These are phyloP conservation scores for Agrilus cyanescens DNA, from an alignment of 2,888 invertebrate genomes.

Conservation along the genomic window DNA sequence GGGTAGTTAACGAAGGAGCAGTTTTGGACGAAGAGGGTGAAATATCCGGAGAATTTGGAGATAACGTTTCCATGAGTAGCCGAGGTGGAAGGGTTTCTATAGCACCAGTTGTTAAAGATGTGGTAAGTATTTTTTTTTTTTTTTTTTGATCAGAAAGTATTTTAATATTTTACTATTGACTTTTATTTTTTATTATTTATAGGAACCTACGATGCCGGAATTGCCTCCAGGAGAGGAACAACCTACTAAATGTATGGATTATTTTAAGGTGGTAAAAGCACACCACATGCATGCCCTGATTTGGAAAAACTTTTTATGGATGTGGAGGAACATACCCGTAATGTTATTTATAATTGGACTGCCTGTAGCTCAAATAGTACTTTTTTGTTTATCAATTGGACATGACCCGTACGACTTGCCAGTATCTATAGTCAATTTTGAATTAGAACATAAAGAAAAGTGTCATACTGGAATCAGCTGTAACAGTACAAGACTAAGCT, in stretches of 20 bases:
- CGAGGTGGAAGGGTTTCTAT: conserved; percentile 37
- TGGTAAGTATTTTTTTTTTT: background rate
- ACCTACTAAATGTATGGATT: conserved; percentile 40
- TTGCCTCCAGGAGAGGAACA: conserved; percentile 59
- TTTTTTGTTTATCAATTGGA: conserved; percentile 85
- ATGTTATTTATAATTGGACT: conserved; percentile 76
- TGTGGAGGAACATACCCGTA: conserved; percentile 72
- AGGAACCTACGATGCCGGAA: conserved; percentile 37
- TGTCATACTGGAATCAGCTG: conserved; percentile 40
- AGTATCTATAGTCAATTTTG: conserved; percentile 72
- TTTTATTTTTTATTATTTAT: conserved; percentile 45
- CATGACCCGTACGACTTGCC: conserved; percentile 68
- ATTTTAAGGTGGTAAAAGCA: conserved; percentile 21
- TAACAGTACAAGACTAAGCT: conserved; percentile 57
- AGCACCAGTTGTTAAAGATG: conserved; percentile 1
- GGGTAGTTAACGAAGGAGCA: conserved; percentile 51
- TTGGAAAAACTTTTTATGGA: conserved; percentile 82
- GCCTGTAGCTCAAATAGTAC: conserved; percentile 72
- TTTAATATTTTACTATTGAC: conserved; percentile 29
- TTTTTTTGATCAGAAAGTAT: background rate
- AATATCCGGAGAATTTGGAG: conserved; percentile 79
- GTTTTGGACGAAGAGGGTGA: conserved; percentile 59
- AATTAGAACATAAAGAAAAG: conserved; percentile 35
- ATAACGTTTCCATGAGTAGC: conserved; percentile 70
- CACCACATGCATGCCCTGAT: conserved; percentile 60